A percentile compares a stretch with the other conserved stretches of the same genome.
Conservation (phyloP, 2,888 invertebrate species). For the Drosophila nr. fundita region DNA sequence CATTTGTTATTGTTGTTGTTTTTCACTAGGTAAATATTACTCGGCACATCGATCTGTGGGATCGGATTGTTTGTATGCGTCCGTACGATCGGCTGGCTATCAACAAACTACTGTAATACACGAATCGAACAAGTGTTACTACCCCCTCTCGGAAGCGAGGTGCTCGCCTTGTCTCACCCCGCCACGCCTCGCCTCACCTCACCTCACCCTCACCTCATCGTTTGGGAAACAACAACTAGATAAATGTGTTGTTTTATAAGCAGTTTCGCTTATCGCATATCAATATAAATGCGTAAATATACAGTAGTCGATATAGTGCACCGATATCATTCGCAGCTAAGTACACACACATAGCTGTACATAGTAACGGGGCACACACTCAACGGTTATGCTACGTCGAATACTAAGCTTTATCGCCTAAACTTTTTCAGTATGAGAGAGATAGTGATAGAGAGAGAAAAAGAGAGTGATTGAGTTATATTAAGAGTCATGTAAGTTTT, state of each 20-base stretch:
- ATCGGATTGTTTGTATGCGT: slow-evolving; percentile 59
- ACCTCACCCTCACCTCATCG: neutral
- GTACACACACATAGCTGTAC: slow-evolving; percentile 39
- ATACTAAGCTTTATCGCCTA: slow-evolving; percentile 44
- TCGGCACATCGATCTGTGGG: slow-evolving; percentile 59
- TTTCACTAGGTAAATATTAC: slow-evolving; percentile 41
- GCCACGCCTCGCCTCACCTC: neutral
- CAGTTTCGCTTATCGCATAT: slow-evolving; percentile 80
- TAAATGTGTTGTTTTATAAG: slow-evolving; percentile 80
- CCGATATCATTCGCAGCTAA: slow-evolving; percentile 63
- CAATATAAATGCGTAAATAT: slow-evolving; percentile 81
- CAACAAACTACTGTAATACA: slow-evolving; percentile 81
- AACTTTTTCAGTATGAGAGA: neutral
- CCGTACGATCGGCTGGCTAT: slow-evolving; percentile 71
- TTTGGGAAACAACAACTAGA: slow-evolving; percentile 71
- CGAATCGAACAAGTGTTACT: slow-evolving; percentile 79
- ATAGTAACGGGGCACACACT: slow-evolving; percentile 7
- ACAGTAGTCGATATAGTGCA: slow-evolving; percentile 80
- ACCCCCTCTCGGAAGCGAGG: slow-evolving; percentile 41
- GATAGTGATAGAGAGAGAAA: slow-evolving; percentile 4
- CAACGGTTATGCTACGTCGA: slow-evolving; percentile 44
- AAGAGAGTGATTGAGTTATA: neutral
- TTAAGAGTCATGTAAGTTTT: slow-evolving; percentile 45
- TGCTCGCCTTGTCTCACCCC: slow-evolving; percentile 23
- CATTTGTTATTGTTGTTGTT: slow-evolving; percentile 36